Percentiles rank a stretch among this genome's conserved stretches.
These are phyloP conservation scores for Leucoraja erinaceus DNA, from an alignment of 2,113 vertebrate species.

Conservation along the genomic window DNA sequence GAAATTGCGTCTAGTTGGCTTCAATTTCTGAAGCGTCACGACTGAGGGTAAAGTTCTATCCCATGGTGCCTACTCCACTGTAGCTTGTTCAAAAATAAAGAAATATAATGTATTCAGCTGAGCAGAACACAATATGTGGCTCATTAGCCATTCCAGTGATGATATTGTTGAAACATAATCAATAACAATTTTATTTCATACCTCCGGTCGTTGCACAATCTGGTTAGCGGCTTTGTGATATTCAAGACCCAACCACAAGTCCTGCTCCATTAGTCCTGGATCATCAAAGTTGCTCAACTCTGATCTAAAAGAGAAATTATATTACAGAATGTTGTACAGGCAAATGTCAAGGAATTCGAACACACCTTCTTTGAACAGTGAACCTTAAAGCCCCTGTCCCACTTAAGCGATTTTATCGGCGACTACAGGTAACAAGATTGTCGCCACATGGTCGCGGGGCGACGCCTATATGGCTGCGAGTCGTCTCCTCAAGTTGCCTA, in stretches of 20 bases:
- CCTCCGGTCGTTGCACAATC: not conserved
- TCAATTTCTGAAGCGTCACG: too few species aligned
- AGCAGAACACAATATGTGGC: not conserved
- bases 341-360: not conserved
- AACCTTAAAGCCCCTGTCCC: not conserved
- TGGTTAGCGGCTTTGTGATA: not conserved
- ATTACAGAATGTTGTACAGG: not conserved
- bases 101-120: not conserved
- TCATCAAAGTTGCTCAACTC: constrained; percentile 13
- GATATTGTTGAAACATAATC: not conserved
- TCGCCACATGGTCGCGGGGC: too few species aligned
- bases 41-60: too few species aligned
- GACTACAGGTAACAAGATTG: too few species aligned
- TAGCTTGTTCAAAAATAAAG: not conserved
- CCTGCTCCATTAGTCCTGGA: not conserved
- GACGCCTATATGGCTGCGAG: too few species aligned
- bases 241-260: not conserved
- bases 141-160: not conserved
- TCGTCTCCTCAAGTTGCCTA: too few species aligned
- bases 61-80: too few species aligned
- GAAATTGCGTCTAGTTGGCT: too few species aligned
- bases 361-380: not conserved
- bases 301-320: not conserved
- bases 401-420: not conserved
- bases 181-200: not conserved